Evolutionary conservation across 2,888 invertebrate genomes (phyloP).

Genomic region (Liposcelis brunnea): DNA sequence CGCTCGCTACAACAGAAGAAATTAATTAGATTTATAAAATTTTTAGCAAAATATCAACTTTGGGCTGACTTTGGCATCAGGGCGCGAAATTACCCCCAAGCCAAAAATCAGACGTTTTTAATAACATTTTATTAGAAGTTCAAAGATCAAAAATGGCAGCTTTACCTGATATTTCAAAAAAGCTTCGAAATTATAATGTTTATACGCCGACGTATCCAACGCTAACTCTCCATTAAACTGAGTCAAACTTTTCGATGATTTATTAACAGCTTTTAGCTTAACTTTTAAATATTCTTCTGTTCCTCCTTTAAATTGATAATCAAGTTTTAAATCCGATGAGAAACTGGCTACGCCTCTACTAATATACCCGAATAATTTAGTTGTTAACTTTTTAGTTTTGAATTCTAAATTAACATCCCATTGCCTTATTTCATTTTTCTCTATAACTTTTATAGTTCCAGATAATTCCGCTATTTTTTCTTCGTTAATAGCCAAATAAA

Average conservation of each 20-base stretch:
- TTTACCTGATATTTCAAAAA: constrained; percentile 43
- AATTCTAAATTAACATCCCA: constrained; percentile 59
- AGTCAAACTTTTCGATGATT: constrained; percentile 36
- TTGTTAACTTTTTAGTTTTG: constrained; percentile 57
- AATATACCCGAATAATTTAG: constrained; percentile 55
- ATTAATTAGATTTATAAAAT: constrained; percentile 7
- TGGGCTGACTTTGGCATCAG: too few species aligned
- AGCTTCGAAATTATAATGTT: constrained; percentile 49
- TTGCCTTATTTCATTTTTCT: constrained; percentile 54
- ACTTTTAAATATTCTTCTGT: constrained; percentile 20
- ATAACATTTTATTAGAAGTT: constrained; percentile 13
- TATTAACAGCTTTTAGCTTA: constrained; percentile 29
- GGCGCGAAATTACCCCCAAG: too few species aligned
- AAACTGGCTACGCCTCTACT: constrained; percentile 33
- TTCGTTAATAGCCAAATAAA: constrained; percentile 54
- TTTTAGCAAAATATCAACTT: too few species aligned
- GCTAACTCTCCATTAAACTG: constrained; percentile 46
- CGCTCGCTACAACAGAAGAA: constrained; percentile 37
- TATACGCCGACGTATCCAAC: constrained; percentile 58
- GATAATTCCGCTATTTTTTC: constrained; percentile 51
- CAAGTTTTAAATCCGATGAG: constrained; percentile 42
- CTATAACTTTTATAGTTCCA: constrained; percentile 40
- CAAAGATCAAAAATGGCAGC: constrained; percentile 2
- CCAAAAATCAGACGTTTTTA: too few species aligned
- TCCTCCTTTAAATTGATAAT: constrained; percentile 44